Percentiles rank a stretch among this genome's conserved stretches.
Evolutionary conservation across 2,888 invertebrate genomes (phyloP).

Genomic region (Patella pellucida): DNA sequence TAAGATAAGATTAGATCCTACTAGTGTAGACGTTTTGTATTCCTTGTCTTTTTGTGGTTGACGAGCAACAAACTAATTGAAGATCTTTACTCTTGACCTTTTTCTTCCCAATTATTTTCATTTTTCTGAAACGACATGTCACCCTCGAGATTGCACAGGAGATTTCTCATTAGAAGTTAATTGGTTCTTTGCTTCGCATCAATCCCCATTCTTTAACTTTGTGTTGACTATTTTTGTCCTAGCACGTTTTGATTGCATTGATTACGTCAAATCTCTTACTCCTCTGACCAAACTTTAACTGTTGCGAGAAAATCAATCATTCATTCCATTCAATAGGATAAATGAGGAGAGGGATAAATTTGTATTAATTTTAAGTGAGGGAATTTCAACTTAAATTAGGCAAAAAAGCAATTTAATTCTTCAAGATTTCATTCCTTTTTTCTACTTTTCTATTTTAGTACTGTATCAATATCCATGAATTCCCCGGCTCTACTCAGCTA

Average conservation of each 20-base stretch:
- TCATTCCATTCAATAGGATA: no score
- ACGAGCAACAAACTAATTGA: conserved; percentile 7
- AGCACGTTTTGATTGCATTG: conserved; percentile 5
- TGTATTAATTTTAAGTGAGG: conserved; percentile 5
- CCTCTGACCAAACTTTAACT: not conserved
- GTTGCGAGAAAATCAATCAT: no score
- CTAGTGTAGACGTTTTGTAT: not conserved
- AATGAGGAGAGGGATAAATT: not conserved
- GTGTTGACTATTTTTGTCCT: not conserved
- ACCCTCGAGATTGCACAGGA: not conserved
- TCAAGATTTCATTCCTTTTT: not conserved
- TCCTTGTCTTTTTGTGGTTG: not conserved
- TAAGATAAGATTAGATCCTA: no score
- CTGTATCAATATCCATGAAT: conserved; percentile 13
- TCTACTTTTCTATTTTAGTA: not conserved
- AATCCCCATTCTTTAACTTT: not conserved
- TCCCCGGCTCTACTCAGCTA: no score
- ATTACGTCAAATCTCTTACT: not conserved
- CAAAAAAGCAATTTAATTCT: not conserved
- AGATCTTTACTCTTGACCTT: conserved; percentile 4
- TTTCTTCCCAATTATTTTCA: conserved; percentile 1
- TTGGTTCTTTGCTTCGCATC: not conserved
- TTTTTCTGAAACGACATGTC: conserved; percentile 7
- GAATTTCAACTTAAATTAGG: conserved; percentile 1
- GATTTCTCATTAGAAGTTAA: conserved; percentile 10